Conservation (phyloP, 2,113 vertebrate species). For the Dicentrarchus labrax region DNA sequence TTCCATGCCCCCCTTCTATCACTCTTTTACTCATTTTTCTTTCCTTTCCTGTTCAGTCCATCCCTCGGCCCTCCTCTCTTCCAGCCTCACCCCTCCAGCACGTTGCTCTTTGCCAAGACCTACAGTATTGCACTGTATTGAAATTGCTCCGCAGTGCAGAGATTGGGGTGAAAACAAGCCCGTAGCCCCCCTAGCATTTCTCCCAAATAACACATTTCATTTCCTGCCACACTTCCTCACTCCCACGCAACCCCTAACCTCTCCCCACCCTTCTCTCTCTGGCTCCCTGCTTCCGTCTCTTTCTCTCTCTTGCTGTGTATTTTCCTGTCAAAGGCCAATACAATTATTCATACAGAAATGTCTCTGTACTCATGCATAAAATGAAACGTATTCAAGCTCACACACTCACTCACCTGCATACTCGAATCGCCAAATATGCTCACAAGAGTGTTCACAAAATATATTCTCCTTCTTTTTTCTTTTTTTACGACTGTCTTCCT, state of each 20-base stretch:
- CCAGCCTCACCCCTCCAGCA: constrained; percentile 23
- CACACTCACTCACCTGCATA: constrained; percentile 56
- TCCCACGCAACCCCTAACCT: constrained; percentile 34
- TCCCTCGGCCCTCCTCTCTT: neutral
- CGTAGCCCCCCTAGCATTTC: constrained; percentile 54
- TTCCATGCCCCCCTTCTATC: neutral
- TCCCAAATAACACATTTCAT: constrained; percentile 77
- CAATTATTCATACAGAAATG: constrained; percentile 74
- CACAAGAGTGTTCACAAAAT: constrained; percentile 34
- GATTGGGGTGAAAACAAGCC: constrained; percentile 61
- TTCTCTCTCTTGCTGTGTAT: constrained; percentile 32
- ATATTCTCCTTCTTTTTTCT: constrained; percentile 4
- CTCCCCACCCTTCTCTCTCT: constrained; percentile 29
- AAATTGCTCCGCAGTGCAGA: constrained; percentile 71
- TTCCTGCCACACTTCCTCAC: constrained; percentile 66
- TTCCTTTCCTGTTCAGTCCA: neutral
- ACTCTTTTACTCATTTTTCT: constrained; percentile 1
- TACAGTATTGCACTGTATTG: constrained; percentile 44
- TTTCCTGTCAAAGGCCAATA: constrained; percentile 70
- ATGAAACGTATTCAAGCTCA: constrained; percentile 68
- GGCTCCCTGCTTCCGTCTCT: neutral
- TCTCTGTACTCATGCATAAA: constrained; percentile 74
- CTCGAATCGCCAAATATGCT: constrained; percentile 41
- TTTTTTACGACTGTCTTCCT: neutral
- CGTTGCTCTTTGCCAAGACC: constrained; percentile 52